These are phyloP conservation scores for Burhinus bistriatus DNA, from an alignment of 2,113 vertebrate species.

Conservation along the genomic window DNA sequence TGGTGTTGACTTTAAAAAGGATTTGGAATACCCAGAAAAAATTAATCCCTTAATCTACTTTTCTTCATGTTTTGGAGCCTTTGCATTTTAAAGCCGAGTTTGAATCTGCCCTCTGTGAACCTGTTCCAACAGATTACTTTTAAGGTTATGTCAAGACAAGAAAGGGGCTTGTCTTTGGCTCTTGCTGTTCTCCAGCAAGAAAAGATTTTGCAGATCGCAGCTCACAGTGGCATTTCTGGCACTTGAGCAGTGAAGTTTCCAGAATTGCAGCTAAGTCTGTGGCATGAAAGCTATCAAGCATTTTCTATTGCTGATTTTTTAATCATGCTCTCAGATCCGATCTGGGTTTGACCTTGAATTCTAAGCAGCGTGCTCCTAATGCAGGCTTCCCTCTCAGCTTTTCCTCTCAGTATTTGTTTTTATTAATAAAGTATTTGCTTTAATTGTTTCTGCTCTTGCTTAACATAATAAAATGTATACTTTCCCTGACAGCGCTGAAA, in stretches of 20 bases:
- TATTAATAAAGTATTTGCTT: background rate
- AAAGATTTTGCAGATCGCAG: background rate
- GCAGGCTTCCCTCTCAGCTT: background rate
- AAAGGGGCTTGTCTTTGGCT: background rate
- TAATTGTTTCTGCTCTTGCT: background rate
- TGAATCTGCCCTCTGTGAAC: background rate
- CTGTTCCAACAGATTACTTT: background rate
- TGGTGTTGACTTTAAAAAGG: background rate
- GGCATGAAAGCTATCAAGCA: background rate
- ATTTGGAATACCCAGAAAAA: background rate
- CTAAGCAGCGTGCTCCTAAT: background rate
- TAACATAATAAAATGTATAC: background rate
- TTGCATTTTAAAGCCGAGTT: background rate
- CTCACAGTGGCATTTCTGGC: background rate
- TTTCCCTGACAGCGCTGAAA: background rate
- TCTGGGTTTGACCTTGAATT: background rate
- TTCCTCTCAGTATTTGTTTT: background rate
- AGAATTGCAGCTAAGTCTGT: background rate
- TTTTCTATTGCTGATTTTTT: background rate
- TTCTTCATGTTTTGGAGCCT: background rate
- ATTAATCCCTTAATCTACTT: accelerated
- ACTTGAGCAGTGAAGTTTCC: background rate
- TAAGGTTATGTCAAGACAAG: background rate
- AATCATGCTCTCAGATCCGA: background rate
- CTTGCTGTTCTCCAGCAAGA: background rate